These are phyloP conservation scores for Rhabditoides inermis DNA, from an alignment of 2,888 invertebrate species.

Conservation along the genomic window DNA sequence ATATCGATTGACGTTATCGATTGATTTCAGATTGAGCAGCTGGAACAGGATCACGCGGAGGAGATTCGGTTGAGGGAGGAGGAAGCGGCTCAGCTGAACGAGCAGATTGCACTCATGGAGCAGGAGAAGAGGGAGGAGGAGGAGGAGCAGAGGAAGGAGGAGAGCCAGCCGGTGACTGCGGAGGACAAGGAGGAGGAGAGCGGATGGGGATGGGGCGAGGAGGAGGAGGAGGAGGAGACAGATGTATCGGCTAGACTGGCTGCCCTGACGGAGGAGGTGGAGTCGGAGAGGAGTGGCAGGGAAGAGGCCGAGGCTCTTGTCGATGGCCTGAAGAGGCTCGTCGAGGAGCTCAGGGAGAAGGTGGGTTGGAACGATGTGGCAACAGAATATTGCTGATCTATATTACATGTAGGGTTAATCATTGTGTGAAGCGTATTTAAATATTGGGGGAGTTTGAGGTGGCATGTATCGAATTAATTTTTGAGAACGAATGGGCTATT, in stretches of 20 bases:
- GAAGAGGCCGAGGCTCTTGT: conserved; percentile 4
- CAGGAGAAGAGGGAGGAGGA: not conserved
- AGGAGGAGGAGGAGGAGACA: not conserved
- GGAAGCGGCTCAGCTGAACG: no score
- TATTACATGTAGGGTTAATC: no score
- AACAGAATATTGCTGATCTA: no score
- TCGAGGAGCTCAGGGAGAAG: not conserved
- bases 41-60: not conserved
- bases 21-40: not conserved
- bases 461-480: no score
- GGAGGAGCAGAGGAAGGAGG: not conserved
- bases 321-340: no score
- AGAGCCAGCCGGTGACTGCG: not conserved
- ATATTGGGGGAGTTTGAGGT: no score
- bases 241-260: not conserved
- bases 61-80: conserved; percentile 4
- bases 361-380: not conserved
- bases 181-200: not conserved
- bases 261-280: not conserved
- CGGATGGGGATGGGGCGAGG: not conserved
- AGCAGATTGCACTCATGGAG: no score
- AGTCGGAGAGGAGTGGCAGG: not conserved
- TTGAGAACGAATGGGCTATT: no score
- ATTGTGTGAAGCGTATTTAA: no score
- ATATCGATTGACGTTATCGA: no score